These are phyloP conservation scores for Brachionus plicatilis DNA, from an alignment of 1,140 invertebrate genomes.

Conservation along the genomic window DNA sequence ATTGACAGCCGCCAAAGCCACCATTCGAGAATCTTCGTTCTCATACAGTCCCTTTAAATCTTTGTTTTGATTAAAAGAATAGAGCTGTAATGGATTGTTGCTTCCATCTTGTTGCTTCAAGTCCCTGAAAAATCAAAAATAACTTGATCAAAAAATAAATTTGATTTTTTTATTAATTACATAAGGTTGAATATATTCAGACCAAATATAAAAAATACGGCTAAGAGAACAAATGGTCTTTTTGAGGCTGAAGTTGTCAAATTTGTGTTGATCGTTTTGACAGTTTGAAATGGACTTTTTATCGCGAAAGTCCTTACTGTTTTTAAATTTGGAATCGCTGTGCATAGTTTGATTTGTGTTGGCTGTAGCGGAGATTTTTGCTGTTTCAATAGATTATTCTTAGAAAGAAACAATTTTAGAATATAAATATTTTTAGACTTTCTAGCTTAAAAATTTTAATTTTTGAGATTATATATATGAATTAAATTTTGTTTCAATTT, in stretches of 20 bases:
- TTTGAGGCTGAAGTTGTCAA: background rate
- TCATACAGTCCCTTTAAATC: background rate
- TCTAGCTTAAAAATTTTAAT: background rate
- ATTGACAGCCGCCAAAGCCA: background rate
- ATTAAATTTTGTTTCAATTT: too few relatives aligned
- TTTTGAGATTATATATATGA: too few relatives aligned
- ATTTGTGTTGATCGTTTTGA: background rate
- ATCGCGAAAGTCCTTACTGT: background rate
- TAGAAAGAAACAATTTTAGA: background rate
- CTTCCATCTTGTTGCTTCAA: background rate
- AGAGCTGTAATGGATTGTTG: background rate
- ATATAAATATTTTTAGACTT: too few relatives aligned
- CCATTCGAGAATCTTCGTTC: background rate
- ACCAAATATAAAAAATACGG: conserved; percentile 9
- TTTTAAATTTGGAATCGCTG: background rate
- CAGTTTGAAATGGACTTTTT: background rate
- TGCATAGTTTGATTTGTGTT: background rate
- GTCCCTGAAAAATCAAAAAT: background rate
- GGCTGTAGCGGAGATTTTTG: background rate
- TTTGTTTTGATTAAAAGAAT: background rate
- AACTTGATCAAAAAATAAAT: background rate
- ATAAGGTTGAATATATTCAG: conserved; percentile 29
- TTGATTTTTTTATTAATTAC: background rate
- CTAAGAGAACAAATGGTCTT: conserved; percentile 14
- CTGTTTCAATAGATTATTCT: background rate